Evolutionary conservation across 2,113 vertebrate genomes (phyloP).

Genomic region (Microtus pennsylvanicus): DNA sequence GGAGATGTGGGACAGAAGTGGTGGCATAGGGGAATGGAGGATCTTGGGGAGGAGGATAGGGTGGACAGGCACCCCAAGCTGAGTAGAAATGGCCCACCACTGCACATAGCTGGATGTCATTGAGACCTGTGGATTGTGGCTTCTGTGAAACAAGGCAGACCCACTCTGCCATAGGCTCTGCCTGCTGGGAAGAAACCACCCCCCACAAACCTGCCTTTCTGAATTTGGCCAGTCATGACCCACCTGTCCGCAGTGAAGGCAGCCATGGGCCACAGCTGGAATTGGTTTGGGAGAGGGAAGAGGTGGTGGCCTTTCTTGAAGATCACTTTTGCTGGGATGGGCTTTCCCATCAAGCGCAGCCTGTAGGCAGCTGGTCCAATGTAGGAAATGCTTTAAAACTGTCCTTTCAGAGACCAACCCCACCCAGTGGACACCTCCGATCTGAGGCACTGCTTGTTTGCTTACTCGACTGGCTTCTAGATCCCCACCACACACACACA

Average conservation of each 20-base stretch:
- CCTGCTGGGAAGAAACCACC: not conserved
- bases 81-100: not conserved
- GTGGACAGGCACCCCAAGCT: not conserved
- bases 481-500: conserved; percentile 81
- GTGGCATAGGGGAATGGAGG: too few species aligned
- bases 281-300: not conserved
- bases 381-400: not conserved
- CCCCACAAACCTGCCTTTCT: not conserved
- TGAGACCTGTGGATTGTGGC: not conserved
- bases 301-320: not conserved
- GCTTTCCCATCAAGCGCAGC: not conserved
- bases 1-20: not conserved
- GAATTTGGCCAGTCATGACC: not conserved
- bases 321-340: not conserved
- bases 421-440: not conserved
- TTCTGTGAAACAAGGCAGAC: not conserved
- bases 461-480: not conserved
- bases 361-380: too few species aligned
- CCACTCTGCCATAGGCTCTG: not conserved
- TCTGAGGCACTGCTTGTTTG: not conserved
- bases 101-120: not conserved
- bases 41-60: too few species aligned
- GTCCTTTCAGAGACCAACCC: not conserved
- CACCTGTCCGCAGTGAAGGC: not conserved
- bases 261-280: not conserved